These are phyloP conservation scores for Drosophila mauritiana DNA, from an alignment of 1,140 invertebrate genomes.

Conservation along the genomic window DNA sequence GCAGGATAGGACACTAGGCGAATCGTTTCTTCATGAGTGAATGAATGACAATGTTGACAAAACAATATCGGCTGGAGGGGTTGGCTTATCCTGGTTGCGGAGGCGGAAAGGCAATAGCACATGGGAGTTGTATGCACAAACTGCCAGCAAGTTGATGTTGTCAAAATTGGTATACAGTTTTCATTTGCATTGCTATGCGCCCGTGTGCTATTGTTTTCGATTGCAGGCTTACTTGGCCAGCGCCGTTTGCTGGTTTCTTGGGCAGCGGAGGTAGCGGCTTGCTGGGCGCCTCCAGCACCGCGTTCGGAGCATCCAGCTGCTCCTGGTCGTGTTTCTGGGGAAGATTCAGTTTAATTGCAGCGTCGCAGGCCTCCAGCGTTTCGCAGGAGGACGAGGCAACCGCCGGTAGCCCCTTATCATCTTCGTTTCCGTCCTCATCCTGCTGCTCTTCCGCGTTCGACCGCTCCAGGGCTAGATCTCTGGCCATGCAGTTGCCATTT, in stretches of 20 bases:
- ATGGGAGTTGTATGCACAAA: neutral
- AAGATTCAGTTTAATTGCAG: conserved; percentile 4
- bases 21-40: conserved; percentile 14
- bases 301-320: neutral
- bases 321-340: conserved; percentile 3
- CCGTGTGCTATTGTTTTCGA: conserved; percentile 10
- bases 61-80: conserved; percentile 60
- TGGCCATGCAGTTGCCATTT: conserved; percentile 21
- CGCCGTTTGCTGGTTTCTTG: conserved; percentile 34
- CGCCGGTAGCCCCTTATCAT: conserved; percentile 8
- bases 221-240: conserved; percentile 53
- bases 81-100: conserved; percentile 55
- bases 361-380: conserved; percentile 75
- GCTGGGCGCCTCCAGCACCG: conserved; percentile 55
- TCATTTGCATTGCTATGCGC: too few species aligned
- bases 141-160: neutral
- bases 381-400: conserved; percentile 78
- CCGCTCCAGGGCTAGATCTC: conserved; percentile 19
- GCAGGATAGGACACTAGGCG: neutral
- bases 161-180: neutral
- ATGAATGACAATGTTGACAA: conserved; percentile 41
- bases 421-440: conserved; percentile 9
- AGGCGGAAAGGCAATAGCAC: conserved; percentile 1
- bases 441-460: neutral
- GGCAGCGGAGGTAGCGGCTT: conserved; percentile 78